Base-by-base conservation (phyloP, 1,140 invertebrate genomes). In the Mya arenaria region DNA sequence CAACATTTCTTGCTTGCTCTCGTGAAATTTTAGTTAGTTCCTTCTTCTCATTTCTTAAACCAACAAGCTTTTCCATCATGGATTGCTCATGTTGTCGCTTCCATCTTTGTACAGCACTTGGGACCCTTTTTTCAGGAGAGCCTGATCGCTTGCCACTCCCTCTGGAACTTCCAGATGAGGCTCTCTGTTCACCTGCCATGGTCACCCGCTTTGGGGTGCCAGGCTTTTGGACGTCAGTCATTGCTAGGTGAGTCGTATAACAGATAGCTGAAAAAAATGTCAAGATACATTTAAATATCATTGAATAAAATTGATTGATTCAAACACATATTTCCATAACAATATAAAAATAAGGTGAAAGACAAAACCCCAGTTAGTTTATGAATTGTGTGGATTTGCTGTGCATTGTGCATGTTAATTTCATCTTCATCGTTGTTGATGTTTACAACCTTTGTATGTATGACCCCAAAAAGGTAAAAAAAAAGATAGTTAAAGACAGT, bases 71-170 rank as follows among this genome's bases (percentile, higher is more conserved):
- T 72, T 87, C 82, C 91, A 92, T 91, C 82, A 90, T 88, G 52
- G 82, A 89, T 78, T 91, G 90, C 85, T 92, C 91, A 73, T 92
- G 87, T 32, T 89, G 82, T 48, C 87, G 60, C 65, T 92, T 91
- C 89, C 90, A 90, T 82, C 87, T 86, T 60, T 83, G 86, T n/a
- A 87, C 86, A 72, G 87, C 88, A 84, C 87, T 90, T n/a, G 84
- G 81, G 17, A 88, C 84, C 34, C 60, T 73, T 39, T 82, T 82
- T 19, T 63, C 66, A 58, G 77, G 68, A 36, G 83, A 82, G 30
- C 74, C 79, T 5, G 66, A 73, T 4, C 82, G 74, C 56, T 78
- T 83, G 15, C 74, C 79, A 82, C 79, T 85, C 13, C 83, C 84
- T 34, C 69, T 71, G 17, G 80, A 75, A 8, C 77, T 69, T 17